A percentile compares a stretch with the other conserved stretches of the same genome.
phyloP scores from a whole-genome alignment of 2,888 invertebrate genomes.

The Girardia tigrina region DNA sequence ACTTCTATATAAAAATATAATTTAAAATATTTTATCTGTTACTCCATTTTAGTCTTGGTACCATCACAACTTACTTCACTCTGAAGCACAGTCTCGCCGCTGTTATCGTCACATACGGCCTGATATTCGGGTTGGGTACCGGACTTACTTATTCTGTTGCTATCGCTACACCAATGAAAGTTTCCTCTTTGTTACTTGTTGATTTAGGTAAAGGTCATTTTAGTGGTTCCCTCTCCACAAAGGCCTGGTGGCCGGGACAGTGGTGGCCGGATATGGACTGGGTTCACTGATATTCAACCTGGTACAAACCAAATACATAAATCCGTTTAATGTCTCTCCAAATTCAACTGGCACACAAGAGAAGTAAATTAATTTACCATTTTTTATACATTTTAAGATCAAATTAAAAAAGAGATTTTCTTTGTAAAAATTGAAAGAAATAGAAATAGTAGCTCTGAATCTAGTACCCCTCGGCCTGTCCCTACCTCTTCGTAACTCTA shows the following conservation, averaged over 20 bases:
- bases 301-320: slow-evolving; percentile 48
- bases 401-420: too few relatives aligned
- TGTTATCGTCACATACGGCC: slow-evolving; percentile 42
- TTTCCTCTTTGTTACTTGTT: too few relatives aligned
- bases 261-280: slow-evolving; percentile 49
- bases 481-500: too few relatives aligned
- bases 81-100: slow-evolving; percentile 40
- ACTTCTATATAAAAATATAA: too few relatives aligned
- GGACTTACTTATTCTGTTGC: slow-evolving; percentile 45
- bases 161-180: slow-evolving; percentile 45
- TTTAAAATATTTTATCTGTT: too few relatives aligned
- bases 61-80: slow-evolving; percentile 42
- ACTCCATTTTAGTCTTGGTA: slow-evolving; percentile 41
- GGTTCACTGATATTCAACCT: slow-evolving; percentile 48
- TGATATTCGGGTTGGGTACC: slow-evolving; percentile 42
- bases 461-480: too few relatives aligned
- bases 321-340: slow-evolving; percentile 44
- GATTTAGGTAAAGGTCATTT: too few relatives aligned
- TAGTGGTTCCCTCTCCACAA: slow-evolving; percentile 49
- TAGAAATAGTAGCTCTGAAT: too few relatives aligned
- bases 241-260: slow-evolving; percentile 47
- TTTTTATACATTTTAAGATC: too few relatives aligned
- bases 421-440: too few relatives aligned
- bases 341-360: neutral
- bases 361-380: slow-evolving; percentile 11